Evolutionary conservation across 2,888 invertebrate species (phyloP).

Genomic region (Megalurothrips usitatus): DNA sequence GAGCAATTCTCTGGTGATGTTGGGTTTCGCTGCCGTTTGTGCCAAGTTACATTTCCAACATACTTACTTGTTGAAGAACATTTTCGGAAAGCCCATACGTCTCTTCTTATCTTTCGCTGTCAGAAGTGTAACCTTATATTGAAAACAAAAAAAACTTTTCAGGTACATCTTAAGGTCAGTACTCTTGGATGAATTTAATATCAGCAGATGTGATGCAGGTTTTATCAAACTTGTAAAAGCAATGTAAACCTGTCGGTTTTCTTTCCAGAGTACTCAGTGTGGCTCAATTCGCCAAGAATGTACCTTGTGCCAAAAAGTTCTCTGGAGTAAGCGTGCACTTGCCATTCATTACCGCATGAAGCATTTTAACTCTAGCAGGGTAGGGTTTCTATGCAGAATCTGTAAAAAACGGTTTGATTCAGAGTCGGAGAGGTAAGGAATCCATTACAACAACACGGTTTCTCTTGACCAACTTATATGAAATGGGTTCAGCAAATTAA

Average conservation of each 20-base stretch:
- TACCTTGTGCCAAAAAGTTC: conserved; percentile 37
- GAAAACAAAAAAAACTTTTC: conserved; percentile 38
- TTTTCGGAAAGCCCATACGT: conserved; percentile 36
- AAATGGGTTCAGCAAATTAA: not conserved
- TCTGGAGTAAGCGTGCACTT: conserved; percentile 38
- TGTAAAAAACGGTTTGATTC: not conserved
- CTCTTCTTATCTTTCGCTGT: conserved; percentile 37
- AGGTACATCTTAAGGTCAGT: conserved; percentile 38
- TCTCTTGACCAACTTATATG: not conserved
- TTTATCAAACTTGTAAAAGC: not conserved
- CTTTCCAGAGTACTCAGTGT: conserved; percentile 37
- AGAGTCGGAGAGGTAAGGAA: not conserved
- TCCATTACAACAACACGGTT: not conserved
- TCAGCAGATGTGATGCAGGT: not conserved
- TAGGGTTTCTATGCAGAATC: not conserved
- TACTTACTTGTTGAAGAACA: conserved; percentile 35
- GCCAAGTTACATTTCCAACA: conserved; percentile 36
- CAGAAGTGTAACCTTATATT: conserved; percentile 36
- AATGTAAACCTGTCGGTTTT: conserved; percentile 23
- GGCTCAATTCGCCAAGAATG: conserved; percentile 36
- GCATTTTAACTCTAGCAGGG: conserved; percentile 30
- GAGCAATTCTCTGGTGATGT: not conserved
- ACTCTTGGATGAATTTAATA: not conserved
- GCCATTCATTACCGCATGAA: conserved; percentile 40
- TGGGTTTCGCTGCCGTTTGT: conserved; percentile 31